phyloP scores from a whole-genome alignment of 2,113 vertebrate genomes.

The Antechinus stuartii region DNA sequence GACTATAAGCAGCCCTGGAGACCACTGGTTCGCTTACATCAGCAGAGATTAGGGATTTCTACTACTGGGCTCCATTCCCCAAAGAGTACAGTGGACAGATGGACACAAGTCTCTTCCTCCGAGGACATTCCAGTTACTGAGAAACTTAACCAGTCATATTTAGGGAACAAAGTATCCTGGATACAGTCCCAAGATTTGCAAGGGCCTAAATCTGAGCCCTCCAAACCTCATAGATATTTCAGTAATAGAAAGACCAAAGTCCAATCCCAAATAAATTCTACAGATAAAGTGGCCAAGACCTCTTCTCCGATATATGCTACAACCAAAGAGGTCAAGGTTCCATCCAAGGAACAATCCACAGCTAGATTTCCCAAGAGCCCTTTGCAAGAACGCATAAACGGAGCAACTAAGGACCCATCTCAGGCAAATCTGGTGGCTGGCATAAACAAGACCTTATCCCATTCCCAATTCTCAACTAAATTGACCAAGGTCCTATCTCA shows the following conservation, averaged over 20 bases:
- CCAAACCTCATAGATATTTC: neutral
- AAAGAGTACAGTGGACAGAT: neutral
- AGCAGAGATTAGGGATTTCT: neutral
- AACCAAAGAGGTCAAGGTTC: neutral
- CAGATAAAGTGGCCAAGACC: neutral
- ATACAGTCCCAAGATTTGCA: neutral
- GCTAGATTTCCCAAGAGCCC: neutral
- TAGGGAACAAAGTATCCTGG: neutral
- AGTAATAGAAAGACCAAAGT: neutral
- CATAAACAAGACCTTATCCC: neutral
- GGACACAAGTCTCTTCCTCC: neutral
- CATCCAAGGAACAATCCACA: neutral
- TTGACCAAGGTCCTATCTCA: neutral
- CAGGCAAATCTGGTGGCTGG: rapidly evolving
- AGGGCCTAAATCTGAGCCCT: neutral
- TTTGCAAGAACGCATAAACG: neutral
- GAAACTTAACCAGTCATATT: neutral
- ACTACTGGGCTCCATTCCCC: neutral
- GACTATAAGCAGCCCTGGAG: neutral
- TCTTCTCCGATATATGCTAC: neutral
- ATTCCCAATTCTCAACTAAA: slow-evolving; percentile 19
- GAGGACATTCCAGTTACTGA: neutral
- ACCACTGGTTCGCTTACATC: neutral
- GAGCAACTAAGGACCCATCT: neutral
- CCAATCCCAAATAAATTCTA: neutral